Evolutionary conservation across 2,113 vertebrate genomes (phyloP).

Genomic region (Labeo rohita): DNA sequence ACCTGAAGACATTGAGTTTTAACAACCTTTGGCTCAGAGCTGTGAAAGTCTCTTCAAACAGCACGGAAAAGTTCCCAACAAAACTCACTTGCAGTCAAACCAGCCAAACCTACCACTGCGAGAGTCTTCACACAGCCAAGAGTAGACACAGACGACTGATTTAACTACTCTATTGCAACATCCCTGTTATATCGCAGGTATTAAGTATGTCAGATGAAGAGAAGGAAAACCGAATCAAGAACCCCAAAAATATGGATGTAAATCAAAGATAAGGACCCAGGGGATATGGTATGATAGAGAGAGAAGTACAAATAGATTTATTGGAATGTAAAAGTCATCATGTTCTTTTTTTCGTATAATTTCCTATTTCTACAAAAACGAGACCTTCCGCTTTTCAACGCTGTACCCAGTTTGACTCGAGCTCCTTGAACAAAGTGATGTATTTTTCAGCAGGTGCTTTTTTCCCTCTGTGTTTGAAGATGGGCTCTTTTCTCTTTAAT

Average conservation of each 20-base stretch:
- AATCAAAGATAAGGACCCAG: constrained; percentile 32
- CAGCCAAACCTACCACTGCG: neutral
- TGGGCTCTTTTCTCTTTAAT: constrained; percentile 44
- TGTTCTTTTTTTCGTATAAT: constrained; percentile 50
- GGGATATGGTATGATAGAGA: neutral
- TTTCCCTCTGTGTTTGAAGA: constrained; percentile 36
- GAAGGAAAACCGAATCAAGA: neutral
- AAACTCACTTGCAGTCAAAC: neutral
- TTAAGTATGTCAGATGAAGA: constrained; percentile 9
- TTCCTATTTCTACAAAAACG: constrained; percentile 37
- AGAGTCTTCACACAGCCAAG: neutral
- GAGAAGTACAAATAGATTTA: constrained; percentile 45
- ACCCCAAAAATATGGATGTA: constrained; percentile 1
- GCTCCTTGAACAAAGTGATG: constrained; percentile 20
- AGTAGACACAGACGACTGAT: neutral
- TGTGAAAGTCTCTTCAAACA: constrained; percentile 18
- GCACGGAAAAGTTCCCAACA: constrained; percentile 15
- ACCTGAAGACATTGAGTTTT: constrained; percentile 1
- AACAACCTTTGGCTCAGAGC: constrained; percentile 8
- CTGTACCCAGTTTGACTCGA: constrained; percentile 32
- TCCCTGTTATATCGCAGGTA: neutral
- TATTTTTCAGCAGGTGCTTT: constrained; percentile 42
- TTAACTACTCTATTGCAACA: neutral
- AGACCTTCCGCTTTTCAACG: constrained; percentile 21
- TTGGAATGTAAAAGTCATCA: constrained; percentile 44